Evolutionary conservation across 2,888 invertebrate species (phyloP).

Genomic region (Nymphalis polychloros): DNA sequence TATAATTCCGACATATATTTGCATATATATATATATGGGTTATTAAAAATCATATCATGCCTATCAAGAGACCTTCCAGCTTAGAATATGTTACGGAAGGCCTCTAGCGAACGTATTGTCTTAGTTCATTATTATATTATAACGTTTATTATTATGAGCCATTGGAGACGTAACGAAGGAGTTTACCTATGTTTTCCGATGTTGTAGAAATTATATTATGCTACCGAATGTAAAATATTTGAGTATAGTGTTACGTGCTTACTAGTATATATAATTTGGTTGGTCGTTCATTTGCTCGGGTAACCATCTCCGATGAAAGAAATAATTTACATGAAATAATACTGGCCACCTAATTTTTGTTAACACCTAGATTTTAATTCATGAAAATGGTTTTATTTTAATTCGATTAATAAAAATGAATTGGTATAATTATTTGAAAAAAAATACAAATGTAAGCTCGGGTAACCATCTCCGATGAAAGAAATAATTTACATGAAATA

Average conservation of each 20-base stretch:
- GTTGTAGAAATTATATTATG: background rate
- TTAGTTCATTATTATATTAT: slow-evolving; percentile 19
- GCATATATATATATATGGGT: background rate
- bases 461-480: background rate
- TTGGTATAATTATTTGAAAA: too few species aligned
- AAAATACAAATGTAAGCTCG: background rate
- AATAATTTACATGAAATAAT: too few species aligned
- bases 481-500: too few species aligned
- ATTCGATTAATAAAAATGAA: too few species aligned
- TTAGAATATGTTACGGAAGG: slow-evolving; percentile 15
- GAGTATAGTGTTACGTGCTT: background rate
- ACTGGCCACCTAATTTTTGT: too few species aligned
- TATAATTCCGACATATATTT: background rate
- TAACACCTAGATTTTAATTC: too few species aligned
- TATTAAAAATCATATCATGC: slow-evolving; percentile 20
- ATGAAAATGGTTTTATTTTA: too few species aligned
- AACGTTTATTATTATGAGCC: slow-evolving; percentile 3
- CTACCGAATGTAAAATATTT: background rate
- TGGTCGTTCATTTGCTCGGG: background rate
- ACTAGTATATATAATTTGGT: background rate
- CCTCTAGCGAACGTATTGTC: slow-evolving; percentile 23
- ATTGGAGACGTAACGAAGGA: slow-evolving; percentile 3
- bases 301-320: background rate
- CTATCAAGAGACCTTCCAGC: slow-evolving; percentile 17
- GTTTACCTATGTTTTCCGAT: background rate